These are phyloP conservation scores for Myopa testacea DNA, from an alignment of 2,888 invertebrate genomes.

Conservation along the genomic window DNA sequence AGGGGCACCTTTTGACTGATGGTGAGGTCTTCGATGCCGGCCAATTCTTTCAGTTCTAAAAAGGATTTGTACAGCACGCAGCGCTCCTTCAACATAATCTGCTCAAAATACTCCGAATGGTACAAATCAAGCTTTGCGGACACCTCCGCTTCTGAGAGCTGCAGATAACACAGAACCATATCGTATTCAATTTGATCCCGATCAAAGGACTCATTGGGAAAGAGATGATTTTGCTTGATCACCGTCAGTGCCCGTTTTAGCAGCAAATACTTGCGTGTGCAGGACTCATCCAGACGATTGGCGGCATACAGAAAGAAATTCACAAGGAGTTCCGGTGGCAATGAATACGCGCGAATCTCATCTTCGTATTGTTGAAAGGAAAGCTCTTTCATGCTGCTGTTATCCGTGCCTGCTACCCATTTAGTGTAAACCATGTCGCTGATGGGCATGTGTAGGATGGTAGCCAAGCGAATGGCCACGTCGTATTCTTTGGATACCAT, in stretches of 20 bases:
- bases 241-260: slow-evolving; percentile 63
- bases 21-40: slow-evolving; percentile 65
- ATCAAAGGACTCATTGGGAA: slow-evolving; percentile 67
- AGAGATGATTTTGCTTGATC: slow-evolving; percentile 64
- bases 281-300: slow-evolving; percentile 68
- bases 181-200: slow-evolving; percentile 68
- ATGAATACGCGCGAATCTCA: slow-evolving; percentile 73
- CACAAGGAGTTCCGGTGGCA: slow-evolving; percentile 74
- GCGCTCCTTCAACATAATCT: slow-evolving; percentile 64
- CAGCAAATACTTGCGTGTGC: slow-evolving; percentile 70
- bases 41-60: slow-evolving; percentile 65
- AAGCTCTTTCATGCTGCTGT: slow-evolving; percentile 53
- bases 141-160: slow-evolving; percentile 49
- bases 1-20: slow-evolving; percentile 57
- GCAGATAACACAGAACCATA: slow-evolving; percentile 64
- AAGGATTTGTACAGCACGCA: slow-evolving; percentile 67
- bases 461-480: slow-evolving; percentile 70
- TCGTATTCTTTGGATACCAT: slow-evolving; percentile 69
- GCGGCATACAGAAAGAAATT: slow-evolving; percentile 73
- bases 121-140: slow-evolving; percentile 57
- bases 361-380: slow-evolving; percentile 73
- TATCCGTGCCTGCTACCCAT: slow-evolving; percentile 70
- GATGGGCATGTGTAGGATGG: slow-evolving; percentile 66
- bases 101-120: slow-evolving; percentile 67
- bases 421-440: slow-evolving; percentile 70